A percentile compares a stretch with the other conserved stretches of the same genome.
phyloP scores from a whole-genome alignment of 2,888 invertebrate genomes.

The Chrysina gloriosa region DNA sequence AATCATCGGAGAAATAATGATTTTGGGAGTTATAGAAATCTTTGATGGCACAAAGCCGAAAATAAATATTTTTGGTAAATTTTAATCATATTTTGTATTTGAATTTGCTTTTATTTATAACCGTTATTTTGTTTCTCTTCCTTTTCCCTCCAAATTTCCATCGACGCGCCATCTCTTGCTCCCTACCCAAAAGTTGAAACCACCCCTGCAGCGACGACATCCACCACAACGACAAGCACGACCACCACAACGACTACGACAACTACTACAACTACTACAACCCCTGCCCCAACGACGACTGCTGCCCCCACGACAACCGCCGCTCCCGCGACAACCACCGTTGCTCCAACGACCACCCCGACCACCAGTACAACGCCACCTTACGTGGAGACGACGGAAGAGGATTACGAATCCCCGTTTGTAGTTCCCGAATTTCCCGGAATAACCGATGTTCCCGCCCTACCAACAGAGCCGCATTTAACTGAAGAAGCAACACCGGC shows the following conservation, averaged over 20 bases:
- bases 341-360: not conserved
- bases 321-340: not conserved
- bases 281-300: constrained; percentile 2
- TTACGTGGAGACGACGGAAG: not conserved
- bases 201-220: constrained; percentile 21
- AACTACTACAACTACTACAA: constrained; percentile 16
- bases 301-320: not conserved
- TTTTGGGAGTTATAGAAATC: too few relatives aligned
- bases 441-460: not conserved
- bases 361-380: not conserved
- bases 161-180: constrained; percentile 10
- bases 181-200: constrained; percentile 4
- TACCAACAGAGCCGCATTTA: constrained; percentile 4
- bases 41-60: not conserved
- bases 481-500: not conserved
- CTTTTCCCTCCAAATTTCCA: not conserved
- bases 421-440: not conserved
- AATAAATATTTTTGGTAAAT: constrained; percentile 9
- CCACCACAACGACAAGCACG: constrained; percentile 37
- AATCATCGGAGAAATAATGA: too few relatives aligned
- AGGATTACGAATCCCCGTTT: not conserved
- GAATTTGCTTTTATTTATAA: not conserved
- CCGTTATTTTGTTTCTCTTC: constrained; percentile 16
- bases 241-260: constrained; percentile 39
- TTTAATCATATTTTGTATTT: not conserved